phyloP scores from a whole-genome alignment of 1,140 invertebrate species.

The Drosophila obscura region DNA sequence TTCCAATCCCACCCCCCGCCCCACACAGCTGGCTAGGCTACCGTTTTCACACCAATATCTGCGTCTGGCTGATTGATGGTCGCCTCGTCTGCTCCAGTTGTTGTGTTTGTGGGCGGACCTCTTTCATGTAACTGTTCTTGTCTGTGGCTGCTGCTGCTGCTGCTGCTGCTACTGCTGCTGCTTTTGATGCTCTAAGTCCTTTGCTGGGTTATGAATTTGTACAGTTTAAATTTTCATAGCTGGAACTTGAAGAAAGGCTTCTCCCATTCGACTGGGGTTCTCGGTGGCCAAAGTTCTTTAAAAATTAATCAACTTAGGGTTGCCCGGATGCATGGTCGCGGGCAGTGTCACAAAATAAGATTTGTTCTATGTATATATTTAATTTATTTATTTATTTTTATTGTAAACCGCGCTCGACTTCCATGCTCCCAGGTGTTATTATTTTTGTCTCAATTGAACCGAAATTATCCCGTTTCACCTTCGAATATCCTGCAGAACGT shows the following conservation, averaged over 20 bases:
- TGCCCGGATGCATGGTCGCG: too few species aligned
- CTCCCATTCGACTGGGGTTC: too few species aligned
- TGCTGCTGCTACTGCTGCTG: not conserved
- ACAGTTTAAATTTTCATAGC: constrained; percentile 50
- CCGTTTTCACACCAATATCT: constrained; percentile 75
- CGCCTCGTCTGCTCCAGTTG: constrained; percentile 56
- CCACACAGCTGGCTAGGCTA: not conserved
- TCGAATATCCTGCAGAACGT: too few species aligned
- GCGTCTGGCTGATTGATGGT: constrained; percentile 78
- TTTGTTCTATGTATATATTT: too few species aligned
- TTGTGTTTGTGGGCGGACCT: constrained; percentile 48
- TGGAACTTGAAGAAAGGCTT: not conserved
- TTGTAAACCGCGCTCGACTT: too few species aligned
- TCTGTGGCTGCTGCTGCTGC: constrained; percentile 43
- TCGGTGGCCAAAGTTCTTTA: too few species aligned
- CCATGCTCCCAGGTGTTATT: too few species aligned
- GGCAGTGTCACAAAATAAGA: too few species aligned
- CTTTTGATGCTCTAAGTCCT: not conserved
- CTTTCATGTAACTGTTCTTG: constrained; percentile 54
- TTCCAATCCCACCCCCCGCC: constrained; percentile 11
- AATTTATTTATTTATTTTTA: too few species aligned
- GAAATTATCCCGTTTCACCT: too few species aligned
- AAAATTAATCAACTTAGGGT: too few species aligned
- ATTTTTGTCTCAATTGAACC: too few species aligned
- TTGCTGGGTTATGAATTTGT: constrained; percentile 68